Conservation (phyloP, 2,797 vertebrate species). For the Tadarida brasiliensis region DNA sequence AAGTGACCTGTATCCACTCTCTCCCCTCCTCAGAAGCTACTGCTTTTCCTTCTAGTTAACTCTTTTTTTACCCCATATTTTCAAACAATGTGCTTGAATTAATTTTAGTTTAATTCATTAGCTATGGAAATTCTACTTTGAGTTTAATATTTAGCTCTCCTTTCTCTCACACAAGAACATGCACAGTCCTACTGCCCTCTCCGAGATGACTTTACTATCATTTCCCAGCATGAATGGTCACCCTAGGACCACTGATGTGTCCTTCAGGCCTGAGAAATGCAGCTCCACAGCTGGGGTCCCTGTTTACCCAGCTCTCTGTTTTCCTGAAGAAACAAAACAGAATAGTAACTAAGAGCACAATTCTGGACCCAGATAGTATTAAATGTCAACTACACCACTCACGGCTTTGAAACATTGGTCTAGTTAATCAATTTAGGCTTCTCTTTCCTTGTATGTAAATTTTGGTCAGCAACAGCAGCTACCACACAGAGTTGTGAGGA, state of each 20-base stretch:
- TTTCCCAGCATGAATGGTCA: background rate
- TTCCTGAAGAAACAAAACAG: background rate
- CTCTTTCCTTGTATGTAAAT: background rate
- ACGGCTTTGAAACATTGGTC: background rate
- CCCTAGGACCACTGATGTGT: background rate
- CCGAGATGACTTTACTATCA: background rate
- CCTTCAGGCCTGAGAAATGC: background rate
- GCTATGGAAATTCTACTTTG: background rate
- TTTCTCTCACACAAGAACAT: background rate
- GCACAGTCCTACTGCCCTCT: background rate
- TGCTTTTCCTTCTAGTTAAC: background rate
- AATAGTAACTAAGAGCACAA: background rate
- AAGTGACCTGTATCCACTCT: background rate
- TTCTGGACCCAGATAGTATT: background rate
- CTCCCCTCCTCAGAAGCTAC: background rate
- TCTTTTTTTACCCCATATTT: background rate
- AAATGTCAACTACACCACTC: background rate
- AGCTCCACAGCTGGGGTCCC: background rate
- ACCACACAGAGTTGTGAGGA: background rate
- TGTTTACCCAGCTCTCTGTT: background rate
- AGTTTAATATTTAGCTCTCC: background rate
- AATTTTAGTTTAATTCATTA: background rate
- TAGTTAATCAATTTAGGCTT: background rate
- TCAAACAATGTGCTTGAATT: background rate
- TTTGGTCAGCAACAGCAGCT: background rate